Conservation (phyloP, 2,888 invertebrate species). For the Diplolepis rosae region DNA sequence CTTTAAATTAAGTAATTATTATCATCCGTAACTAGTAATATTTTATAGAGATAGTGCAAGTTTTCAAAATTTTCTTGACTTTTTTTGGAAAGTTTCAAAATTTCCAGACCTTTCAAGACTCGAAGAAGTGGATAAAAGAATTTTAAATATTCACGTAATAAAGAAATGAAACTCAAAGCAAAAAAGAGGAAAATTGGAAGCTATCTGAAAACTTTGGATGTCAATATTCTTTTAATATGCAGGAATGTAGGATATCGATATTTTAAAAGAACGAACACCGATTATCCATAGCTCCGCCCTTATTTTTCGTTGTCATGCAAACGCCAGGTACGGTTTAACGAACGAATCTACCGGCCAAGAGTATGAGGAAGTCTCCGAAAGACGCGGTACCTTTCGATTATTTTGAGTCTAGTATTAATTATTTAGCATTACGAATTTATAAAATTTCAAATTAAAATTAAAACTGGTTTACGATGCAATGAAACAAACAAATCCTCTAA, state of each 20-base stretch:
- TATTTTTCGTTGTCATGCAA: slow-evolving; percentile 64
- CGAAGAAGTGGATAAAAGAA: too few relatives aligned
- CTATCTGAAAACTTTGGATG: background rate
- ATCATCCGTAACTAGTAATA: too few relatives aligned
- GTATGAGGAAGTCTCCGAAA: background rate
- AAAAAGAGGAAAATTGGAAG: background rate
- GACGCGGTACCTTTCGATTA: slow-evolving; percentile 30
- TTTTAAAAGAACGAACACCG: slow-evolving; percentile 38
- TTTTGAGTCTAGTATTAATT: background rate
- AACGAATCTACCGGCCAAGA: slow-evolving; percentile 36
- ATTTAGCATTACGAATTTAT: background rate
- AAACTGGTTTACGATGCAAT: too few relatives aligned
- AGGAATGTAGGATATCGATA: slow-evolving; percentile 4
- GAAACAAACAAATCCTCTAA: background rate
- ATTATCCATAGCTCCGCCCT: slow-evolving; percentile 60
- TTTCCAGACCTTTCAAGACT: too few relatives aligned
- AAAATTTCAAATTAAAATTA: background rate
- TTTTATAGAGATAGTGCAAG: too few relatives aligned
- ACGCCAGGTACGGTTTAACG: slow-evolving; percentile 45
- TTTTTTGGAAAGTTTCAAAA: too few relatives aligned
- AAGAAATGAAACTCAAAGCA: too few relatives aligned
- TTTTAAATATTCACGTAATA: too few relatives aligned
- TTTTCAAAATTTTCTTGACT: too few relatives aligned
- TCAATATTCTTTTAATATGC: background rate
- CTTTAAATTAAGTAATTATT: too few relatives aligned